phyloP scores from a whole-genome alignment of 2,888 invertebrate genomes.

The Diadromus collaris region DNA sequence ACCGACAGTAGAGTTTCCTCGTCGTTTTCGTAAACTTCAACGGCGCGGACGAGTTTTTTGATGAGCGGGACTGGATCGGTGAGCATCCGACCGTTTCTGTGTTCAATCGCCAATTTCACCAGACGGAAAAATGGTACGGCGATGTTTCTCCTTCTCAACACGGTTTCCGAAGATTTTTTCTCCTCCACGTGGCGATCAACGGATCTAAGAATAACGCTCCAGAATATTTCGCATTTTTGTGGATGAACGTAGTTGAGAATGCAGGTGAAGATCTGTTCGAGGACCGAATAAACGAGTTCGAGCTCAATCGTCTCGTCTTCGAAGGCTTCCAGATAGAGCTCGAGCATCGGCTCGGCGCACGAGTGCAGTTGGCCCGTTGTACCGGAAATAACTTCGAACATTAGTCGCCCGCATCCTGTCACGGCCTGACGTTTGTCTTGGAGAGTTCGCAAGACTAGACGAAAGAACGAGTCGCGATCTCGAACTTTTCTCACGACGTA shows the following conservation, averaged over 20 bases:
- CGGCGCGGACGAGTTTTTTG: conserved; percentile 79
- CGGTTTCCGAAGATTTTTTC: conserved; percentile 69
- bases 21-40: conserved; percentile 66
- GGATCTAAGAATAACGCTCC: conserved; percentile 82
- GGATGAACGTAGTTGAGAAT: conserved; percentile 84
- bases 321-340: conserved; percentile 85
- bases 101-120: conserved; percentile 83
- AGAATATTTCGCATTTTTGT: conserved; percentile 85
- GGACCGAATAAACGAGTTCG: conserved; percentile 84
- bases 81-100: conserved; percentile 85
- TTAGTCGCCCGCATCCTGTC: conserved; percentile 90
- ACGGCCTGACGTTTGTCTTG: conserved; percentile 86
- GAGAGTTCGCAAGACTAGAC: conserved; percentile 86
- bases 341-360: conserved; percentile 87
- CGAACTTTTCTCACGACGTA: conserved; percentile 95
- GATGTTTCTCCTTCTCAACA: conserved; percentile 69
- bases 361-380: conserved; percentile 93
- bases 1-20: conserved; percentile 65
- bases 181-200: conserved; percentile 70
- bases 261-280: conserved; percentile 85
- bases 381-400: conserved; percentile 94
- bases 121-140: conserved; percentile 81
- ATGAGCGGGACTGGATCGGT: conserved; percentile 83
- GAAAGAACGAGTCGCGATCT: conserved; percentile 88
- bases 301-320: conserved; percentile 79